A percentile compares a stretch with the other conserved stretches of the same genome.
Conservation (phyloP, 2,797 vertebrate species). For the Merluccius polli region DNA sequence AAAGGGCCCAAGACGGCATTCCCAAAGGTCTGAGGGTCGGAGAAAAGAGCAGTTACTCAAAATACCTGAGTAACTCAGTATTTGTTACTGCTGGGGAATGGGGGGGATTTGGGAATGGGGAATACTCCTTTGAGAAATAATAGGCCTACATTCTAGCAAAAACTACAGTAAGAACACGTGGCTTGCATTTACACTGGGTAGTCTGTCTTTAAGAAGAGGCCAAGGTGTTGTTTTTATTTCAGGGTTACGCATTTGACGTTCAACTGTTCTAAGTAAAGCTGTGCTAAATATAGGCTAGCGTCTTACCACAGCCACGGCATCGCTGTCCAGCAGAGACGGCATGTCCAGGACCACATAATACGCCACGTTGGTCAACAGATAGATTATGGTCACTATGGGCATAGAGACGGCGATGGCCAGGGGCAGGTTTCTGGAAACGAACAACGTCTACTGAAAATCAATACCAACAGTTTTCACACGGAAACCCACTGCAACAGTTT, state of each 20-base stretch:
- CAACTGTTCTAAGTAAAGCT: slow-evolving; percentile 13
- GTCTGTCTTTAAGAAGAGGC: neutral
- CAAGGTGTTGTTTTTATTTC: neutral
- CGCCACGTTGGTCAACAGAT: slow-evolving; percentile 81
- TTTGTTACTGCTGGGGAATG: neutral
- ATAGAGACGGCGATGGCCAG: slow-evolving; percentile 82
- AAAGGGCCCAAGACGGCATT: slow-evolving; percentile 74
- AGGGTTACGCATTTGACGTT: neutral
- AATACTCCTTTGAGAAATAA: neutral
- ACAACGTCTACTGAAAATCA: slow-evolving; percentile 4
- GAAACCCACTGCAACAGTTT: neutral
- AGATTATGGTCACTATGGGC: slow-evolving; percentile 81
- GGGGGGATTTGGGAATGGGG: no score
- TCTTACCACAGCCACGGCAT: slow-evolving; percentile 82
- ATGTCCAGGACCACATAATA: slow-evolving; percentile 84
- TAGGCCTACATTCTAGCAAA: no score
- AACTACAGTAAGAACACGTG: neutral
- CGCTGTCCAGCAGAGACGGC: slow-evolving; percentile 76
- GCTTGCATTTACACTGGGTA: neutral
- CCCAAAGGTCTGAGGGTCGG: slow-evolving; percentile 73
- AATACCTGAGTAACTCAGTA: neutral
- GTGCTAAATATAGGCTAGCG: slow-evolving; percentile 38
- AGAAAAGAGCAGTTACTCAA: neutral
- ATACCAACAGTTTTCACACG: neutral
- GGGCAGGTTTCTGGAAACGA: slow-evolving; percentile 76